A percentile compares a stretch with the other conserved stretches of the same genome.
Conservation (phyloP, 1,140 invertebrate species). For the Ephestia elutella region DNA sequence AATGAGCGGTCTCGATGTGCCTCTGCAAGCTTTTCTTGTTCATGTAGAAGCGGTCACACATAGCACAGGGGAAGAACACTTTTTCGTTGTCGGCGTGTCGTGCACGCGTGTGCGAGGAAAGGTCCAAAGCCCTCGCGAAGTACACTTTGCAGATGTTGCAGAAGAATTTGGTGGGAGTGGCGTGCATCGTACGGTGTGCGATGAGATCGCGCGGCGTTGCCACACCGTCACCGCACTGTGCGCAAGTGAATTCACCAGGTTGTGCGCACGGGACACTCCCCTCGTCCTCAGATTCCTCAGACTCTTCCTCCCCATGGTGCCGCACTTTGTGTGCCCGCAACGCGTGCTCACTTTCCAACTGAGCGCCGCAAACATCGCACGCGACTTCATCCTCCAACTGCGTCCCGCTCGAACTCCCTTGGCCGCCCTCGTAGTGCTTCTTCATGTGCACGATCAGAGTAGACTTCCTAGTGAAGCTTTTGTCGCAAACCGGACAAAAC, state of each 20-base stretch:
- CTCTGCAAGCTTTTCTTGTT: conserved; percentile 73
- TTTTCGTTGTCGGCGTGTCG: conserved; percentile 71
- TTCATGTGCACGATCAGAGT: conserved; percentile 74
- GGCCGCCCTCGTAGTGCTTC: conserved; percentile 66
- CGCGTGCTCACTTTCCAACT: conserved; percentile 40
- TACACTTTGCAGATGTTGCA: conserved; percentile 76
- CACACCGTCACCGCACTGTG: conserved; percentile 65
- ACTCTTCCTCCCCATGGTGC: conserved; percentile 51
- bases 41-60: conserved; percentile 71
- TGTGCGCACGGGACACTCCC: conserved; percentile 24
- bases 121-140: conserved; percentile 71
- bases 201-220: conserved; percentile 64
- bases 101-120: conserved; percentile 75
- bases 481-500: conserved; percentile 74
- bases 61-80: conserved; percentile 68
- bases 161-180: conserved; percentile 63
- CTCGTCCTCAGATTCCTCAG: conserved; percentile 52
- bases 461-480: conserved; percentile 73
- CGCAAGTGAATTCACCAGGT: conserved; percentile 61
- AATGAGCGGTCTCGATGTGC: conserved; percentile 69
- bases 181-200: conserved; percentile 66
- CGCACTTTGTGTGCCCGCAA: conserved; percentile 36
- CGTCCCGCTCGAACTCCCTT: conserved; percentile 36
- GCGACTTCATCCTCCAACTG: conserved; percentile 32
- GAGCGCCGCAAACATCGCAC: conserved; percentile 55